phyloP scores from a whole-genome alignment of 1,140 invertebrate genomes.

The Condylostylus longicornis region DNA sequence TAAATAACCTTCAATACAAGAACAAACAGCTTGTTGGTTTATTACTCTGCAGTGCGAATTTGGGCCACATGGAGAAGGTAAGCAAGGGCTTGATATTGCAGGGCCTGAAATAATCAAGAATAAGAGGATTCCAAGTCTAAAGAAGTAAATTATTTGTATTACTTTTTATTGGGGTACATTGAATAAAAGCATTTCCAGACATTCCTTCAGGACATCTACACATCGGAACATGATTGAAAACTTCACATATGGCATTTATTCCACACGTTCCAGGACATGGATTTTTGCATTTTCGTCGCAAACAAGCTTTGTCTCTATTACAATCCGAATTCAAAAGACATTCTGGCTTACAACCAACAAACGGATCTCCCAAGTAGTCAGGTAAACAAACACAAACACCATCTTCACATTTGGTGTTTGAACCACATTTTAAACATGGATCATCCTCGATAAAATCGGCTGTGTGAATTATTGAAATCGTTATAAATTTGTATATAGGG shows the following conservation, averaged over 20 bases:
- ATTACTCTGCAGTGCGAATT: slow-evolving; percentile 44
- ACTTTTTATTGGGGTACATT: slow-evolving; percentile 34
- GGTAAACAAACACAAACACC: slow-evolving; percentile 56
- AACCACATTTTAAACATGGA: too few species aligned
- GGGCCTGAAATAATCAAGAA: slow-evolving; percentile 41
- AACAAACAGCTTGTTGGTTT: slow-evolving; percentile 44
- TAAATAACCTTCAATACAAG: slow-evolving; percentile 42
- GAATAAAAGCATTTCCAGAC: slow-evolving; percentile 64
- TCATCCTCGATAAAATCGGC: too few species aligned
- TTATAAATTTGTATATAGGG: too few species aligned
- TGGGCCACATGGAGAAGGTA: slow-evolving; percentile 59
- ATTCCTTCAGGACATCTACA: slow-evolving; percentile 48
- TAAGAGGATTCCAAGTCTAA: slow-evolving; percentile 47
- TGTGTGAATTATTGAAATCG: too few species aligned
- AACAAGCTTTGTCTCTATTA: slow-evolving; percentile 44
- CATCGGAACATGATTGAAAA: slow-evolving; percentile 52
- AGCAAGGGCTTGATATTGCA: slow-evolving; percentile 38
- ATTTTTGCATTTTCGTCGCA: slow-evolving; percentile 52
- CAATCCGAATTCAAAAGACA: slow-evolving; percentile 54
- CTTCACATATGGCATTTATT: slow-evolving; percentile 49
- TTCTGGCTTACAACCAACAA: slow-evolving; percentile 51
- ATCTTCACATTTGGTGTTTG: slow-evolving; percentile 45
- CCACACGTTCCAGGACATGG: slow-evolving; percentile 63
- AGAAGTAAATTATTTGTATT: slow-evolving; percentile 46
- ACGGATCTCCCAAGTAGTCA: slow-evolving; percentile 52